Conservation (phyloP, 1,140 invertebrate genomes). For the Sinonovacula constricta region DNA sequence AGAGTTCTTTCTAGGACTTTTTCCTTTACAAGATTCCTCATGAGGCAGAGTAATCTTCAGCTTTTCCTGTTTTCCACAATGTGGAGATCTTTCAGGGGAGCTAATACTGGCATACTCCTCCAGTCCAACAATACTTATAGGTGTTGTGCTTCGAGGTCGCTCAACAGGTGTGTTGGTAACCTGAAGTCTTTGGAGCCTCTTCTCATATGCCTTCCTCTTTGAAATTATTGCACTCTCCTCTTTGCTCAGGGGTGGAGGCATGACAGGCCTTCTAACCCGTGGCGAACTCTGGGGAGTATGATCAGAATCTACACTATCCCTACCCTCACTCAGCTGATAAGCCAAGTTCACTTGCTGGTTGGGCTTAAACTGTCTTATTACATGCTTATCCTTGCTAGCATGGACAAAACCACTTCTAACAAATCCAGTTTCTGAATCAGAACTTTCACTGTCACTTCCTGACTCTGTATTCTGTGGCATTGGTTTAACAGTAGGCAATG, state of each 20-base stretch:
- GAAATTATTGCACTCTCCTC: constrained; percentile 62
- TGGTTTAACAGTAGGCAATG: neutral
- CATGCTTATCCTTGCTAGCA: constrained; percentile 19
- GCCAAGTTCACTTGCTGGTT: neutral
- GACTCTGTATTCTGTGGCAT: neutral
- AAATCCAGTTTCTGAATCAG: constrained; percentile 62
- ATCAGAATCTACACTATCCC: constrained; percentile 33
- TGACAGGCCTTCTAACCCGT: constrained; percentile 23
- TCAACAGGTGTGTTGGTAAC: constrained; percentile 91
- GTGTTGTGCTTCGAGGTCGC: constrained; percentile 90
- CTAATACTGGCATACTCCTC: constrained; percentile 83
- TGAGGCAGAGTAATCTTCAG: constrained; percentile 74
- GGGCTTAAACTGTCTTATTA: neutral
- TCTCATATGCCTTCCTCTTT: constrained; percentile 73
- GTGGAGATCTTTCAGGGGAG: constrained; percentile 69
- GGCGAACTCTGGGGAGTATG: constrained; percentile 40
- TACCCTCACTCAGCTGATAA: neutral
- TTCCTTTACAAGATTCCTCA: constrained; percentile 65
- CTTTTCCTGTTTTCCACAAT: constrained; percentile 64
- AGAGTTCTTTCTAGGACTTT: constrained; percentile 58
- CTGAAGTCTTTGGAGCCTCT: constrained; percentile 78
- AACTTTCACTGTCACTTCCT: constrained; percentile 54
- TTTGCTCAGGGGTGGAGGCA: constrained; percentile 46
- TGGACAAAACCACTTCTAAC: constrained; percentile 54
- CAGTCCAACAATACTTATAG: constrained; percentile 87